These are phyloP conservation scores for Pangasius larnaudii DNA, from an alignment of 2,797 vertebrate genomes.

Conservation along the genomic window DNA sequence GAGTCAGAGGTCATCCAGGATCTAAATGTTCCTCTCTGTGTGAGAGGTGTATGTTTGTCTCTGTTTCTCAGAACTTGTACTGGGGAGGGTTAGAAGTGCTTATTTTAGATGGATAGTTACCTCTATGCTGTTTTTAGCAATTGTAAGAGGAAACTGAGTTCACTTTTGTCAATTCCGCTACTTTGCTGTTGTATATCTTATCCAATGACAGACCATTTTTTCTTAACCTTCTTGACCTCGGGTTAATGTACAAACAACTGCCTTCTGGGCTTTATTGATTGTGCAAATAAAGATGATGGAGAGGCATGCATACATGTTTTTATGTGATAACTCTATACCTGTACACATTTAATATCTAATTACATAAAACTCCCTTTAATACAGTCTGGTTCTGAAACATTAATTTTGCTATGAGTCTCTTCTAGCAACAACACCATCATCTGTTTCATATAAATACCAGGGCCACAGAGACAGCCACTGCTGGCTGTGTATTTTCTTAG, in stretches of 20 bases:
- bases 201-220: not conserved
- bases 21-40: slow-evolving; percentile 49
- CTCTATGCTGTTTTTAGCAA: slow-evolving; percentile 40
- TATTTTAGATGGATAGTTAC: slow-evolving; percentile 39
- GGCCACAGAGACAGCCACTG: not conserved
- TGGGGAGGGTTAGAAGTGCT: slow-evolving; percentile 28
- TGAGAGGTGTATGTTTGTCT: slow-evolving; percentile 36
- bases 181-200: slow-evolving; percentile 10
- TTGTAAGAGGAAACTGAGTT: slow-evolving; percentile 35
- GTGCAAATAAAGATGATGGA: not conserved
- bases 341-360: not conserved
- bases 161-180: slow-evolving; percentile 26
- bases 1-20: slow-evolving; percentile 33
- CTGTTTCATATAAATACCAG: not conserved
- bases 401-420: not conserved
- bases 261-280: not conserved
- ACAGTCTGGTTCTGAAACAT: not conserved
- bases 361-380: not conserved
- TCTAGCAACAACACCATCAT: slow-evolving; percentile 20
- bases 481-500: slow-evolving; percentile 10
- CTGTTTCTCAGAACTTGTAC: slow-evolving; percentile 31
- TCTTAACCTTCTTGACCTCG: slow-evolving; percentile 18
- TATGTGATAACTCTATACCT: not conserved
- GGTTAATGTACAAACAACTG: slow-evolving; percentile 29
- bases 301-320: not conserved